phyloP scores from a whole-genome alignment of 53 echinoderm and acorn worm genomes.

The Arbacia lixula region DNA sequence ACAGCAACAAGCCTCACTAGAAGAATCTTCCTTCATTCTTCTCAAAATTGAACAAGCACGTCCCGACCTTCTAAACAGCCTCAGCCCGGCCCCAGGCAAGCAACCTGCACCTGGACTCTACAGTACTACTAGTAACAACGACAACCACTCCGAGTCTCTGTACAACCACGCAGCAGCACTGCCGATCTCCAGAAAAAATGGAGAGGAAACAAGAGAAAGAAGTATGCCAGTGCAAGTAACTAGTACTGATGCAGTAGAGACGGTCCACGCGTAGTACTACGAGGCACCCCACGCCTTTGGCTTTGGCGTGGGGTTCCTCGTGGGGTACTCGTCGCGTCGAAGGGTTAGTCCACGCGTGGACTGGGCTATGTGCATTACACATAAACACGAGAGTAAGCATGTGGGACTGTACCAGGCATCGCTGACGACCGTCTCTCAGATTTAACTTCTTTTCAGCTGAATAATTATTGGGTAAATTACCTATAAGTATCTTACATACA shows the following conservation, averaged over 20 bases:
- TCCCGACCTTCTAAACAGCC: too few species aligned
- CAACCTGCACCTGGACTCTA: too few species aligned
- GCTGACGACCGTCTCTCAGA: neutral
- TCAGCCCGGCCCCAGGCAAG: too few species aligned
- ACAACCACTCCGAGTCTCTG: too few species aligned
- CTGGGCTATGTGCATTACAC: neutral
- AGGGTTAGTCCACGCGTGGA: too few species aligned
- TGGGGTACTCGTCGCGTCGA: neutral
- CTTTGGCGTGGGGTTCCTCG: neutral
- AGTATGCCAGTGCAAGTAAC: neutral
- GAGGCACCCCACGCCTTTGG: neutral
- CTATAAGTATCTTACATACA: neutral
- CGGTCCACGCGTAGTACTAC: neutral
- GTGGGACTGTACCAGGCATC: neutral
- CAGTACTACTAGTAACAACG: too few species aligned
- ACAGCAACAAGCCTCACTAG: too few species aligned
- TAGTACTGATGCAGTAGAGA: neutral
- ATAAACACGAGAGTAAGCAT: neutral
- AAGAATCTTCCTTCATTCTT: too few species aligned
- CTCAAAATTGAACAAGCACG: too few species aligned
- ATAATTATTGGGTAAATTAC: neutral
- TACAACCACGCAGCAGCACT: too few species aligned
- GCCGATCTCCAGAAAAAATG: neutral
- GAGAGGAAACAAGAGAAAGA: neutral
- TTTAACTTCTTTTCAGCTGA: neutral